Evolutionary conservation across 2,797 vertebrate genomes (phyloP).

Genomic region (Avahi laniger): DNA sequence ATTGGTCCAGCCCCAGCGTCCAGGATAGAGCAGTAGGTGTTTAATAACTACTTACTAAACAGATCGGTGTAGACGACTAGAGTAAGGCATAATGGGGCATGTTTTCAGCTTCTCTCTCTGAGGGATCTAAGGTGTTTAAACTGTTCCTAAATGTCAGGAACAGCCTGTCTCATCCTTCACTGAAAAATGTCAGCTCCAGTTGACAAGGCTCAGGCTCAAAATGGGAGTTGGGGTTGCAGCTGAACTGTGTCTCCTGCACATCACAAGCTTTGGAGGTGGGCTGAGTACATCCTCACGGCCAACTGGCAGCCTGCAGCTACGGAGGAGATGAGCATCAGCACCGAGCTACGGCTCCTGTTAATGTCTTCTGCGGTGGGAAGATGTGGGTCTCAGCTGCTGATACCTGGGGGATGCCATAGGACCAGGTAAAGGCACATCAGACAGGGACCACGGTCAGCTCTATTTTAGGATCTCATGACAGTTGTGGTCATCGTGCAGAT

Average conservation of each 20-base stretch:
- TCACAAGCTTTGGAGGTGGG: background rate
- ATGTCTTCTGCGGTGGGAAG: background rate
- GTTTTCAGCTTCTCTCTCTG: background rate
- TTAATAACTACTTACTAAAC: background rate
- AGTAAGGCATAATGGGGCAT: background rate
- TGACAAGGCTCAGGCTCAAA: background rate
- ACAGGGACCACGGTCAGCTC: fast-evolving
- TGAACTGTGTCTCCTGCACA: background rate
- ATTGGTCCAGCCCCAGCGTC: fast-evolving
- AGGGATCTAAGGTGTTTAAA: background rate
- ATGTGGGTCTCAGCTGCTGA: background rate
- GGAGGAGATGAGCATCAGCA: background rate
- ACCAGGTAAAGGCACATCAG: background rate
- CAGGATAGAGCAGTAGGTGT: background rate
- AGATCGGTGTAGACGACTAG: background rate
- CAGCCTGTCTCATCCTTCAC: background rate
- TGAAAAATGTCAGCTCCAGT: background rate
- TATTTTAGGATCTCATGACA: too few species aligned
- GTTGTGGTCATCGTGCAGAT: fast-evolving
- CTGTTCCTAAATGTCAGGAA: background rate
- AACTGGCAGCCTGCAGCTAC: background rate
- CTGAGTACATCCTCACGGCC: too few species aligned
- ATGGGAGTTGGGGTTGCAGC: background rate
- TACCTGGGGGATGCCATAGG: background rate
- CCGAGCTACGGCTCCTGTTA: background rate